Base-by-base conservation (phyloP, 2,113 vertebrate species). In the Chauna torquata region DNA sequence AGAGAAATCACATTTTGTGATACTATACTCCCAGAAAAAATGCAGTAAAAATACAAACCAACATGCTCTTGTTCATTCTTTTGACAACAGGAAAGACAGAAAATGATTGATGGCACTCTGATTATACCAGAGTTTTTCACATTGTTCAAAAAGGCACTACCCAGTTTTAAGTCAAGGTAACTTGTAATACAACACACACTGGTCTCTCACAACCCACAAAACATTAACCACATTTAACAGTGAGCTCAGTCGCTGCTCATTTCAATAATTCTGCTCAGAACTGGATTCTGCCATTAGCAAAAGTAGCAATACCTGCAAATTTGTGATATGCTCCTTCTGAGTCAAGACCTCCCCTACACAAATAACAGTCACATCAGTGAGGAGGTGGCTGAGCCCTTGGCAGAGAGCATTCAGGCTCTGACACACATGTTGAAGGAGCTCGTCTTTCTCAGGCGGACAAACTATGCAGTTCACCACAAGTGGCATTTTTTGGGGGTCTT, bases 71-170 rank as follows among this genome's bases (percentile, higher is more conserved):
- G 27, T 87, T 69, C 30, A 16, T 44, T 62, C 72, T 92, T 93
- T 55, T 34, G 45, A 69, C 52, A 80, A 13, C 24, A 62, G 44
- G 34, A 90, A 92, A 90, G 42, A 81, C 22, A 71, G 9, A 93
- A 88, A 84, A 65, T 50, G 0, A 74, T 25, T 64, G 38, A 62
- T 49, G 87, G 68, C 50, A 69, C 55, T 77, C 92, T 40, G 25
- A 65, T 79, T 65, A 58, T 55, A 62, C 28, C 15, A 2, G 55
- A 92, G 54, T 76, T 92, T 65, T 84, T 86, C 58, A 50, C 30
- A 25, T 57, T 69, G 30, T 45, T 96, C 78, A 71, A 58, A 96
- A 96, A 96, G 59, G 44, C 36, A 85, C 57, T 61, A 59, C 74
- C 90, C 25, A 62, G 57, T 78, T 86, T 61, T 66, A 82, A 70